Evolutionary conservation across 2,888 invertebrate species (phyloP).

Genomic region (Melanotus villosus): DNA sequence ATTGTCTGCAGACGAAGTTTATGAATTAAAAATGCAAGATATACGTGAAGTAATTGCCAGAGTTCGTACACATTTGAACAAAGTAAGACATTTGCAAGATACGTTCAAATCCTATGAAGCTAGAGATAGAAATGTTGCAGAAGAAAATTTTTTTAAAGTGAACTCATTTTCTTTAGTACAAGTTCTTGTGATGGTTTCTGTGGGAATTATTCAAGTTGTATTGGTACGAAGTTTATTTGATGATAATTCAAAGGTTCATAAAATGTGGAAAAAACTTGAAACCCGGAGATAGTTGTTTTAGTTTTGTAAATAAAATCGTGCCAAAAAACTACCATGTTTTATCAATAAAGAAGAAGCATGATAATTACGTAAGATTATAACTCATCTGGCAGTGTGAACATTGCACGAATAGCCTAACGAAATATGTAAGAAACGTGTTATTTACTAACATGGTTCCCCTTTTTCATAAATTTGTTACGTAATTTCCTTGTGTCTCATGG

Average conservation of each 20-base stretch:
- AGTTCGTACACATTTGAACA: slow-evolving; percentile 74
- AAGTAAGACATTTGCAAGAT: slow-evolving; percentile 78
- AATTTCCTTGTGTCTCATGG: too few species aligned
- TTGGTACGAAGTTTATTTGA: slow-evolving; percentile 88
- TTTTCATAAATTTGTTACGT: too few species aligned
- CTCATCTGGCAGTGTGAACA: too few species aligned
- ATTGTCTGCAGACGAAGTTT: slow-evolving; percentile 70
- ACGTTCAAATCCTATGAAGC: slow-evolving; percentile 82
- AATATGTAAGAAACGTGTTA: too few species aligned
- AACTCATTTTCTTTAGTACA: slow-evolving; percentile 85
- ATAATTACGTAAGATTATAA: too few species aligned
- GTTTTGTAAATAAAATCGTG: not conserved
- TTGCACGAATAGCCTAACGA: too few species aligned
- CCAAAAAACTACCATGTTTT: slow-evolving; percentile 15
- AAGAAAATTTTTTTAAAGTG: slow-evolving; percentile 85
- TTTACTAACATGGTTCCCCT: too few species aligned
- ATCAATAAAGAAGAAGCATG: too few species aligned
- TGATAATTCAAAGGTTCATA: slow-evolving; percentile 63
- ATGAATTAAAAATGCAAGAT: slow-evolving; percentile 74
- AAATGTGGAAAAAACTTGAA: slow-evolving; percentile 61
- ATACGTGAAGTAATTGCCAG: slow-evolving; percentile 77
- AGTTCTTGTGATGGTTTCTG: slow-evolving; percentile 79
- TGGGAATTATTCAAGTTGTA: slow-evolving; percentile 83
- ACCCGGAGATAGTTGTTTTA: slow-evolving; percentile 6
- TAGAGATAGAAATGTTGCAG: slow-evolving; percentile 85